phyloP scores from a whole-genome alignment of 2,113 vertebrate genomes.

The Syrrhaptes paradoxus region DNA sequence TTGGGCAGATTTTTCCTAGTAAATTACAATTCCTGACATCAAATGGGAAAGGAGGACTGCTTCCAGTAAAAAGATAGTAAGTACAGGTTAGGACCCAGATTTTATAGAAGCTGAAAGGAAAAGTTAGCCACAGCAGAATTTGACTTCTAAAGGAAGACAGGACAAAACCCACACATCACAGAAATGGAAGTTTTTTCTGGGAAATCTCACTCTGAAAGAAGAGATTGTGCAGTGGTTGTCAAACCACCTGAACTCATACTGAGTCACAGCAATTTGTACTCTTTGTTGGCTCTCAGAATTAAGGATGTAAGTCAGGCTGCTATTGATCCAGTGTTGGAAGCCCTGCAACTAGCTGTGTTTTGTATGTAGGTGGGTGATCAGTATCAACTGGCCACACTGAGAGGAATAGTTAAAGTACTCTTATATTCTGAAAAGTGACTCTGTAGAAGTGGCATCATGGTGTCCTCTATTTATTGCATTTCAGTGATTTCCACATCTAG shows the following conservation, averaged over 20 bases:
- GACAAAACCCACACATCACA: background rate
- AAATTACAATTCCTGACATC: background rate
- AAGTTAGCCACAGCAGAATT: background rate
- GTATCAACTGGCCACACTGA: constrained; percentile 44
- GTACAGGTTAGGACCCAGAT: background rate
- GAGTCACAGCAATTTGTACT: constrained; percentile 57
- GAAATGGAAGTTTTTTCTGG: too few relatives aligned
- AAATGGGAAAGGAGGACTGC: background rate
- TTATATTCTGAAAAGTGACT: constrained; percentile 51
- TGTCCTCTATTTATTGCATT: constrained; percentile 27
- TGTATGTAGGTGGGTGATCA: constrained; percentile 39
- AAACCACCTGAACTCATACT: constrained; percentile 43
- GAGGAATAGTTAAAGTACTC: constrained; percentile 46
- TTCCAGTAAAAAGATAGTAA: background rate
- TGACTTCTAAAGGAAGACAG: background rate
- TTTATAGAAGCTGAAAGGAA: background rate
- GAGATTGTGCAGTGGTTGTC: background rate
- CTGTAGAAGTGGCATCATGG: constrained; percentile 41
- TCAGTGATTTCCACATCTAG: constrained; percentile 26
- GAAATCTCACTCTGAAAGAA: too few relatives aligned
- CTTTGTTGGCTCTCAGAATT: constrained; percentile 55
- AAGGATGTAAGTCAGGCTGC: constrained; percentile 36
- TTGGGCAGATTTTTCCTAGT: background rate
- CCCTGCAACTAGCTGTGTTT: background rate
- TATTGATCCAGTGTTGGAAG: constrained; percentile 58